A percentile compares a stretch with the other conserved stretches of the same genome.
Conservation (phyloP, 2,113 vertebrate species). For the Microcebus tavaratra region DNA sequence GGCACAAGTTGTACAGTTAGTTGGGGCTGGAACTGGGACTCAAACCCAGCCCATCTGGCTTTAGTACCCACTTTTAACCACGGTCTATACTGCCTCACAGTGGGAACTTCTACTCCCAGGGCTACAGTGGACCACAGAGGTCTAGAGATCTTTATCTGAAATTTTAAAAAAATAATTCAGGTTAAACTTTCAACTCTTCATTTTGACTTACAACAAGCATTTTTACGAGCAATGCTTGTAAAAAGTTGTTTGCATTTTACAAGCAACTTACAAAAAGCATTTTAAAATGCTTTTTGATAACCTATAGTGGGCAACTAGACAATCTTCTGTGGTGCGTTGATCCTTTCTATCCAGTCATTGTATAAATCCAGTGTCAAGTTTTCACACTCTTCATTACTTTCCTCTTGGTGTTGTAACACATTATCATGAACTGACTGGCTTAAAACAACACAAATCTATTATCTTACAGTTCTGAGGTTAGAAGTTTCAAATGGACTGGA, state of each 20-base stretch:
- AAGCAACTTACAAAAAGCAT: background rate
- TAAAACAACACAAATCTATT: conserved; percentile 6
- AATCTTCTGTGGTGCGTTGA: background rate
- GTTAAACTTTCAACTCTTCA: background rate
- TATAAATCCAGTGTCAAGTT: background rate
- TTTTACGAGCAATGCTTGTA: no score
- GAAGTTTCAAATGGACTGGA: background rate
- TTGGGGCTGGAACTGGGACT: background rate
- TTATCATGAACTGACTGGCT: background rate
- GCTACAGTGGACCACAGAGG: background rate
- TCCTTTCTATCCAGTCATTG: conserved; percentile 20
- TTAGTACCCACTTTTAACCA: background rate
- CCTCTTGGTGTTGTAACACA: background rate
- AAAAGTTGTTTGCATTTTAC: no score
- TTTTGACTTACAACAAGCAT: background rate
- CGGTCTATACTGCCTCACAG: background rate
- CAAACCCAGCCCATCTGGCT: background rate
- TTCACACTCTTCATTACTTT: background rate
- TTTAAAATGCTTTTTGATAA: conserved; percentile 38
- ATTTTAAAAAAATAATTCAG: conserved; percentile 28
- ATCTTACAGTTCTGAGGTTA: background rate
- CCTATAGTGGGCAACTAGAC: background rate
- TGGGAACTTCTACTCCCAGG: background rate
- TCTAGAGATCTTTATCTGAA: background rate
- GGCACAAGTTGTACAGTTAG: background rate